These are phyloP conservation scores for Achlya flavicornis DNA, from an alignment of 2,888 invertebrate species.

Conservation along the genomic window DNA sequence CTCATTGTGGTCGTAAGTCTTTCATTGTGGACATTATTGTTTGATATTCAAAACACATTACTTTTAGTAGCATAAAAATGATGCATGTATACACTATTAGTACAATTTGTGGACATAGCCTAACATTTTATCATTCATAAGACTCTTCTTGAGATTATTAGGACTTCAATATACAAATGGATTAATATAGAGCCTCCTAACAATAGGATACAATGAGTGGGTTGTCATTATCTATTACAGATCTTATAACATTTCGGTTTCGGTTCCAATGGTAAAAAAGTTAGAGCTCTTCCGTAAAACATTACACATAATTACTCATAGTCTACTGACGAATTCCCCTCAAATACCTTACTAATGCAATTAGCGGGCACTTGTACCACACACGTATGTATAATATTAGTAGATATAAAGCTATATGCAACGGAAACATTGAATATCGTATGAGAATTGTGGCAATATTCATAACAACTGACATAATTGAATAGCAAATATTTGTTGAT, in stretches of 20 bases:
- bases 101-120: neutral
- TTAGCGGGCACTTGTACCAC: conserved; percentile 24
- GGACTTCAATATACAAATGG: too few species aligned
- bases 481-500: conserved; percentile 38
- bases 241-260: neutral
- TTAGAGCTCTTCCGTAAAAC: neutral
- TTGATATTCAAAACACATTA: neutral
- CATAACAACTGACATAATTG: conserved; percentile 22
- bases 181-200: too few species aligned
- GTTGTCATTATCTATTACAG: neutral
- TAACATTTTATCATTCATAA: too few species aligned
- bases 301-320: conserved; percentile 14
- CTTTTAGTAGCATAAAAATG: neutral
- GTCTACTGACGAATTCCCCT: conserved; percentile 20
- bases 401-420: neutral
- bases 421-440: neutral
- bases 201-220: too few species aligned
- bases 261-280: neutral
- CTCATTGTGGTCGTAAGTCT: neutral
- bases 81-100: neutral
- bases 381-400: neutral
- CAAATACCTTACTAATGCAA: conserved; percentile 28
- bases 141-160: too few species aligned
- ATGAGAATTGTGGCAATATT: neutral
- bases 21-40: neutral